Percentiles rank a stretch among this genome's conserved stretches.
These are phyloP conservation scores for Coranthus polyacanthus DNA, from an alignment of 2,797 vertebrate genomes.

Conservation along the genomic window DNA sequence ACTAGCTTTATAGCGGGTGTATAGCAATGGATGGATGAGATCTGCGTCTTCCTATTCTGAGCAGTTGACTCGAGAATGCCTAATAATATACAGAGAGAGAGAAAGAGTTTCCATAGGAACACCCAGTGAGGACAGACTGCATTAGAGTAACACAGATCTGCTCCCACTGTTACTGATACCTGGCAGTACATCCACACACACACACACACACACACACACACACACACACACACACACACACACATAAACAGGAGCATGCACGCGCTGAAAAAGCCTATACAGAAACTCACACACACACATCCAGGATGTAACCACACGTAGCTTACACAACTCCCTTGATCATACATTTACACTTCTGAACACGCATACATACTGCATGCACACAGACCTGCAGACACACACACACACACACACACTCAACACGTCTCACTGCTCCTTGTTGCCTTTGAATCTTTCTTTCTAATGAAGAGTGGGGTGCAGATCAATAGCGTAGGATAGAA, in stretches of 20 bases:
- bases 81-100: conserved; percentile 81
- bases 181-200: conserved; percentile 58
- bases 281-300: conserved; percentile 18
- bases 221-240: conserved; percentile 12
- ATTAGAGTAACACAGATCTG: conserved; percentile 79
- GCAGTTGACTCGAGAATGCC: conserved; percentile 77
- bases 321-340: conserved; percentile 75
- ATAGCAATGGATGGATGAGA: conserved; percentile 65
- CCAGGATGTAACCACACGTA: conserved; percentile 57
- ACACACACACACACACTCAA: conserved; percentile 44
- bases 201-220: conserved; percentile 3
- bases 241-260: conserved; percentile 12
- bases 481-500: conserved; percentile 82
- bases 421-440: conserved; percentile 66
- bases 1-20: conserved; percentile 51
- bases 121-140: conserved; percentile 80
- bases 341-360: conserved; percentile 60
- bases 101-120: conserved; percentile 86
- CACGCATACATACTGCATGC: conserved; percentile 25
- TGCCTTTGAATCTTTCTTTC: conserved; percentile 81
- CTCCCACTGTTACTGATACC: conserved; percentile 78
- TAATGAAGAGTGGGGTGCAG: conserved; percentile 84
- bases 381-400: conserved; percentile 27
- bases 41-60: conserved; percentile 79
- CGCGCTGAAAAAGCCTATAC: conserved; percentile 22